Percentiles rank a stretch among this genome's conserved stretches.
Conservation (phyloP, 2,113 vertebrate genomes). For the Porphyrio hochstetteri region DNA sequence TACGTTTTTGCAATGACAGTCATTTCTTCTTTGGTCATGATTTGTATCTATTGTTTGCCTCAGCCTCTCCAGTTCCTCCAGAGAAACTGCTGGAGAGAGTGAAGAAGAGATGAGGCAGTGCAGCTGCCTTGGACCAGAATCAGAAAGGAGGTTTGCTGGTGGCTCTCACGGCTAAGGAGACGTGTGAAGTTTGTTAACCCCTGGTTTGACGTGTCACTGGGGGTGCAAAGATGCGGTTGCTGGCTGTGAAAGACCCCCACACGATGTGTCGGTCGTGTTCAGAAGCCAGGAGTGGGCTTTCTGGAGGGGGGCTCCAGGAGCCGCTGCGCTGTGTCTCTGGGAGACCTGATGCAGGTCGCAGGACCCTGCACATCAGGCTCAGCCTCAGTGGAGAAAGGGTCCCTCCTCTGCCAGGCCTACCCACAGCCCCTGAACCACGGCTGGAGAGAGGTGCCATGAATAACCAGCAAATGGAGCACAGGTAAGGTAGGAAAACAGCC, state of each 20-base stretch:
- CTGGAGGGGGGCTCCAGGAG: rapidly evolving
- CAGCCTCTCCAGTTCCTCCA: neutral
- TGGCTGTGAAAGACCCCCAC: rapidly evolving
- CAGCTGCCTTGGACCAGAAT: neutral
- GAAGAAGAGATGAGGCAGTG: neutral
- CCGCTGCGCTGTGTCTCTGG: rapidly evolving
- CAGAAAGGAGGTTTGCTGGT: neutral
- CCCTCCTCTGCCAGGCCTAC: neutral
- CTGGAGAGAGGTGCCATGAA: neutral
- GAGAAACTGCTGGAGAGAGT: neutral
- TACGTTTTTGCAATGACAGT: conserved; percentile 53
- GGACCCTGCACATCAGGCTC: neutral
- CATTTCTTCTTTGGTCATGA: conserved; percentile 54
- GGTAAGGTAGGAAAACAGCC: neutral
- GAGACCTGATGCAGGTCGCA: neutral
- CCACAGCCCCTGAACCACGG: neutral
- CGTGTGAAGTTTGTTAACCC: rapidly evolving
- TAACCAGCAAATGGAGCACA: neutral
- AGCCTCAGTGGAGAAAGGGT: neutral
- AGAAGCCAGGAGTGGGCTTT: neutral
- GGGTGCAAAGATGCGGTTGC: too few species aligned
- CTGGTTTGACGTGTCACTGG: rapidly evolving
- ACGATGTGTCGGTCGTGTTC: rapidly evolving
- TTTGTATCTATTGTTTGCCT: conserved; percentile 40
- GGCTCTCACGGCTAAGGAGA: rapidly evolving